Evolutionary conservation across 2,113 vertebrate genomes (phyloP).

Genomic region (Myotis lucifugus): DNA sequence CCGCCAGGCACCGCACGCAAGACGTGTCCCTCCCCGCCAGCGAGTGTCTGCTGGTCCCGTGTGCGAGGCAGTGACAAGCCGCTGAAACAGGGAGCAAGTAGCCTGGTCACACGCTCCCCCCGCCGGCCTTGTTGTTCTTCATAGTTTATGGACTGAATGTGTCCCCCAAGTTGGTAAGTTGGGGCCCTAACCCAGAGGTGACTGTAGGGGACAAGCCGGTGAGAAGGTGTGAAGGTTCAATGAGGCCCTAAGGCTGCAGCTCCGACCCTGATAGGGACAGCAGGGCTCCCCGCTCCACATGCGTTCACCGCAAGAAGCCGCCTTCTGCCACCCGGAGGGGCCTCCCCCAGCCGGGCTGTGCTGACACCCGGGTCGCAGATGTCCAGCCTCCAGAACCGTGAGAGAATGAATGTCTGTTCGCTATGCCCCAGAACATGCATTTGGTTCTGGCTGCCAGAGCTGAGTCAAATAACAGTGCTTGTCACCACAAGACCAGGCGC

Average conservation of each 20-base stretch:
- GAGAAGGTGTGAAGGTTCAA: neutral
- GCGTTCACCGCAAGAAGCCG: neutral
- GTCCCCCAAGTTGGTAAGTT: neutral
- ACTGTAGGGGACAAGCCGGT: neutral
- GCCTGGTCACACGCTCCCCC: neutral
- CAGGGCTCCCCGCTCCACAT: too few relatives aligned
- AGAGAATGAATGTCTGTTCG: too few relatives aligned
- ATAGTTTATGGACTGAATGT: too few relatives aligned
- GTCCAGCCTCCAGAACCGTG: neutral
- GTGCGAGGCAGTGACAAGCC: too few relatives aligned
- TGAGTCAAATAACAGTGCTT: neutral
- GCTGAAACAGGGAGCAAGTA: rapidly evolving
- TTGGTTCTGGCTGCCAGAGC: neutral
- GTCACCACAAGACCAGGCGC: neutral
- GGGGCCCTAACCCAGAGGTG: too few relatives aligned
- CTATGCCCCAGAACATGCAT: rapidly evolving
- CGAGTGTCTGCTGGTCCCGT: neutral
- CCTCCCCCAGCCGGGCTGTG: neutral
- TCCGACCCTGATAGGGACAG: too few relatives aligned
- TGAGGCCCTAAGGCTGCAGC: neutral
- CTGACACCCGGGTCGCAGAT: rapidly evolving
- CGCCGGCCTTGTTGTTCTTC: neutral
- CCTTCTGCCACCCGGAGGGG: rapidly evolving
- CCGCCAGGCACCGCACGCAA: rapidly evolving
- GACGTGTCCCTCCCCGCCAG: too few relatives aligned